Evolutionary conservation across 2,888 invertebrate species (phyloP), one percentile per base, ranked within the genome.

Genomic region (Xestia sexstrigata): DNA sequence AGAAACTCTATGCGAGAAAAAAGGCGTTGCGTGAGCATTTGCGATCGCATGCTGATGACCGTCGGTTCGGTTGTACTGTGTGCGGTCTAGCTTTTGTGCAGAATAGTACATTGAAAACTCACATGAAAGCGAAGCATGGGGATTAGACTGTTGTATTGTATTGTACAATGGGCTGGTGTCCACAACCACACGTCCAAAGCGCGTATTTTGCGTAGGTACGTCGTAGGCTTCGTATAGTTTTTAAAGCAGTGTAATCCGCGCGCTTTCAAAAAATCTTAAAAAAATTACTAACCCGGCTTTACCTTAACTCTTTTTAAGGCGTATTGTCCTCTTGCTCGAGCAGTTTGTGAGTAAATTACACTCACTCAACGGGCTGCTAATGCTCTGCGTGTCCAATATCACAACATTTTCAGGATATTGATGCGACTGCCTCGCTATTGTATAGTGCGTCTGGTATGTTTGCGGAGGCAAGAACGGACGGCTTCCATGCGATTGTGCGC

Each of bases 1-100:
- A 87, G 8, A 93, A 92, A 52, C 87, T 88, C 39, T 95, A 92
- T 75, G 91, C 91, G n/a, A 88, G 92, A 35, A 93, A 93, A 71
- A 94, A 94, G 76, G 92, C 93, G 0, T 71, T 95, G 69, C 89
- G 86, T 8, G 92, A 94, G 70, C 96, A 97, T 86, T 90, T 92
- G 72, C 85, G 91, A 39, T 89, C 89, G 7, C 93, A 93, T 47
- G 89, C 88, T 1, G 84, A 88, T 23, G 82, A 88, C 75, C 78
- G 88, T 13, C 77, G 83, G 30, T 88, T 86, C 60, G 73, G 78
- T 11, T 91, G 91, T n/a, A 45, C 67, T 8, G 68, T 82, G 6
- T 92, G 92, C 74, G 83, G 70, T 1, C 68, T 84, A 20, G 86
- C 88, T 69, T 88, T 90, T 62, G 89, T 92, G 30, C 86, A 93